Conservation (phyloP, 2,888 invertebrate species). For the Eristalinus sepulchralis region DNA sequence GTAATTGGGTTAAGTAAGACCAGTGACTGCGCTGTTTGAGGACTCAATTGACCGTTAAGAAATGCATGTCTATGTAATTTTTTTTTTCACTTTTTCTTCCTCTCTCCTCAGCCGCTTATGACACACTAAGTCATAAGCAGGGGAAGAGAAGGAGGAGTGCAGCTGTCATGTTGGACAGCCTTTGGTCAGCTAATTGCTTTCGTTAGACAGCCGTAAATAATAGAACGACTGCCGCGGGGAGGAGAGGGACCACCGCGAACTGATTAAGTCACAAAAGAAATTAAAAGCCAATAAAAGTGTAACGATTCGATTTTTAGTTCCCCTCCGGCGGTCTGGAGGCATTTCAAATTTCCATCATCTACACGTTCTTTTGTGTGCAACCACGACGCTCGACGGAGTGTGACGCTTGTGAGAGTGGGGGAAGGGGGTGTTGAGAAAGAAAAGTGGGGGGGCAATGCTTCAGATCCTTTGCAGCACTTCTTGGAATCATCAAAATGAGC, state of each 20-base stretch:
- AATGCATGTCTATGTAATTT: conserved; percentile 12
- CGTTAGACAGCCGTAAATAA: not conserved
- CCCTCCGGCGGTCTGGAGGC: not conserved
- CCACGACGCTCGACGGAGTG: not conserved
- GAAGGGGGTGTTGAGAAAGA: not conserved
- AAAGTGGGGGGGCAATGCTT: not conserved
- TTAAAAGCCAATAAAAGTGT: conserved; percentile 19
- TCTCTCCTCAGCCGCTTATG: not conserved
- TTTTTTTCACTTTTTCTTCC: not conserved
- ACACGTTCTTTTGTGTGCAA: not conserved
- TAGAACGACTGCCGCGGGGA: not conserved
- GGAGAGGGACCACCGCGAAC: not conserved
- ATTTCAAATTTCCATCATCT: not conserved
- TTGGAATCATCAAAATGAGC: not conserved
- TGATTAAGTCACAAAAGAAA: conserved; percentile 14
- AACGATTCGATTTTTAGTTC: conserved; percentile 23
- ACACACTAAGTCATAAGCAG: not conserved
- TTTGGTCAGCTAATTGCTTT: not conserved
- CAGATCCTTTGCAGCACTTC: not conserved
- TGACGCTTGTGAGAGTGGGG: not conserved
- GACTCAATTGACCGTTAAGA: conserved; percentile 54
- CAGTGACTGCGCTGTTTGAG: not conserved
- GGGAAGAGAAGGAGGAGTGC: not conserved
- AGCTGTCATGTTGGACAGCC: not conserved
- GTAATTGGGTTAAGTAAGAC: conserved; percentile 63